Evolutionary conservation across 2,888 invertebrate species (phyloP), one percentile per base, ranked within the genome.

Genomic region (Stenotaenia linearis): DNA sequence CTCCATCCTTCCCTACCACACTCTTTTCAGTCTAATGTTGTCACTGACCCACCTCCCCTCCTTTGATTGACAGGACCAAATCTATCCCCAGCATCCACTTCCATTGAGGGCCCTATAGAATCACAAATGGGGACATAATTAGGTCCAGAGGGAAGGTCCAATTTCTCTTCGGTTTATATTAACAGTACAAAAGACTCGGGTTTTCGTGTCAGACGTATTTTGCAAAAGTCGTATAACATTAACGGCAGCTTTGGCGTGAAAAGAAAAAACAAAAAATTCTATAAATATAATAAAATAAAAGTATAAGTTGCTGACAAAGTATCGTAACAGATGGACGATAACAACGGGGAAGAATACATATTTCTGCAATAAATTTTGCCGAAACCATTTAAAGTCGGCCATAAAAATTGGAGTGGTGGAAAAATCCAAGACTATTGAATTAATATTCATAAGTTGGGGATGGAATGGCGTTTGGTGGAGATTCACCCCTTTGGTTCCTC

Each of bases 71-170:
- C 56, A 56, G 56, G 21, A 23, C 56, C 56, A 56, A 56, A 56
- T 56, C 56, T 56, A 56, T 56, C 56, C 56, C 56, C 18, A 18
- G 56, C 56, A 56, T 56, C 56, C 23, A 56, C 56, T 56, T 56
- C 56, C 56, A 56, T 56, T 56, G 56, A 56, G 56, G 56, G 56
- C 23, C 56, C 56, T 56, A 56, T 23, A 56, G 56, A 56, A 56
- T 56, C 56, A 56, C 56, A 56, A 56, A 56, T 56, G 56, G 56
- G 56, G 56, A 56, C 56, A 56, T 56, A 56, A 56, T 56, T 56
- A 56, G 56, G 56, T 56, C 56, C 56, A 56, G 56, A 56, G 56
- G 56, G 56, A 56, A 56, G 56, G 56, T 56, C 56, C 56, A 23
- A 56, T 56, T 56, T 56, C 56, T 56, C 18, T 18, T 23, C 56